Evolutionary conservation across 2,888 invertebrate species (phyloP).

Genomic region (Cataglyphis rosenhaueri): DNA sequence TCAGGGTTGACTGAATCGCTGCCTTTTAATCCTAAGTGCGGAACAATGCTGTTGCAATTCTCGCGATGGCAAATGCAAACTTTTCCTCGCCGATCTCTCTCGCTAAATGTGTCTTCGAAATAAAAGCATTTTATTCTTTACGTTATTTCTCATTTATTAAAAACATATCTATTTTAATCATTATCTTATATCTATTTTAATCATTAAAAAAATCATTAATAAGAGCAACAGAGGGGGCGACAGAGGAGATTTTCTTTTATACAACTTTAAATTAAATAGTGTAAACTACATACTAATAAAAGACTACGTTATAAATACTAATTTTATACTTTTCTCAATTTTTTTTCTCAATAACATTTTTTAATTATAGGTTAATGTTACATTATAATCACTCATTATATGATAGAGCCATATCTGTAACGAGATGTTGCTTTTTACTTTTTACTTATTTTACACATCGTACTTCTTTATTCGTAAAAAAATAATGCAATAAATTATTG

Average conservation of each 20-base stretch:
- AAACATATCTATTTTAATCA: neutral
- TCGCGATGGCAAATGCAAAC: constrained; percentile 53
- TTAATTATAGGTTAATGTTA: neutral
- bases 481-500: constrained; percentile 22
- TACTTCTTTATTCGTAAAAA: neutral
- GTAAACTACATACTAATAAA: neutral
- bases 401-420: neutral
- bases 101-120: constrained; percentile 13
- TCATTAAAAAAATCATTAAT: neutral
- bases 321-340: neutral
- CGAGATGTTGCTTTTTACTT: neutral
- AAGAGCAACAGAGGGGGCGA: neutral
- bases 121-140: constrained; percentile 27
- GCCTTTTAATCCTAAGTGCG: constrained; percentile 58
- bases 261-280: neutral
- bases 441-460: neutral
- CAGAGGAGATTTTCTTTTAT: neutral
- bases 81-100: constrained; percentile 13
- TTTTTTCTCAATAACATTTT: neutral
- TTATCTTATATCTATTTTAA: neutral
- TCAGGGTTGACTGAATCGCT: constrained; percentile 56
- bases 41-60: constrained; percentile 51
- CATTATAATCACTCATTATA: neutral
- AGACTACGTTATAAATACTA: neutral
- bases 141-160: neutral